Evolutionary conservation across 2,888 invertebrate genomes (phyloP), one percentile per base, ranked within the genome.

Genomic region (Thereva nobilitata): DNA sequence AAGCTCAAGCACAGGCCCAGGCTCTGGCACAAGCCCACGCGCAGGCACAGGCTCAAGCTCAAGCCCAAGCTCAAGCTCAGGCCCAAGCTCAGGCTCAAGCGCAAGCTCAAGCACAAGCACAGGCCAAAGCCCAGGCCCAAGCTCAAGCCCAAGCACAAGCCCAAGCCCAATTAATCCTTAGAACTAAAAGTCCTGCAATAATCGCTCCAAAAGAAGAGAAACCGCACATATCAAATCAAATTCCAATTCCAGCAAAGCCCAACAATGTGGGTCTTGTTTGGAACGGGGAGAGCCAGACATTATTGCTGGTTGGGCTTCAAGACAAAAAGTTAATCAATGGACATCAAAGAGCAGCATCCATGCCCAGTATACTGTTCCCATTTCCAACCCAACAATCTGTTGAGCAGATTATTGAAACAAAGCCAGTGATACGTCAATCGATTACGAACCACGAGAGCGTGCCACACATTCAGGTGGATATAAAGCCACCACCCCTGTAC

Each of bases 401-500:
- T 42, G 73, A 74, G 44, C 72, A 73, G 42, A 65, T 73, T 61
- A 73, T 74, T 61, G 75, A 75, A 37, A 71, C 73, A 6, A 76
- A 76, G 44, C 73, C 69, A 67, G 42, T 69, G 59, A 47, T 47
- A 38, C 67, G 64, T 52, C 65, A 69, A 12, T 59, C 10, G 37
- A 50, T 45, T 66, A 69, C 42, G 37, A 68, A 52, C 77, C 83
- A 70, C 5, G 73, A 72, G 23, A 76, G 73, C 23, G 74, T 75
- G 44, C 71, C 72, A 10, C 71, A 70, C 1, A 75, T 78, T 59
- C 78, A 78, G 52, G 66, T 79, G 63, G 78, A 79, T 68, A 78
- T 76, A 57, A 81, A 77, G 72, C 88, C 88, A 4, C 86, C 86
- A 7, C 89, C 89, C 9, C 85, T 88, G 66, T 90, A 91, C 75